phyloP scores from a whole-genome alignment of 2,888 invertebrate species.

The Rosalia funebris region DNA sequence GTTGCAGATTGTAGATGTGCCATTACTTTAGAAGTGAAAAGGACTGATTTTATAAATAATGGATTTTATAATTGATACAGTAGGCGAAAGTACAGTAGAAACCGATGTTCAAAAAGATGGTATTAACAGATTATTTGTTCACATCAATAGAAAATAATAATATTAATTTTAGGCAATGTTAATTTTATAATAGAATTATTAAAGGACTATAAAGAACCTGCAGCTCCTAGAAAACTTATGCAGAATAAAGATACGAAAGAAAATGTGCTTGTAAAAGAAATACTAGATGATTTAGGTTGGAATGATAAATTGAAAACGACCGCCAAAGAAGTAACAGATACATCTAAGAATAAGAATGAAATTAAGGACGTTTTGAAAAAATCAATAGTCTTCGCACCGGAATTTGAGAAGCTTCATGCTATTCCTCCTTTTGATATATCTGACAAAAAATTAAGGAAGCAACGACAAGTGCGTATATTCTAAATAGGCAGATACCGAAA shows the following conservation, averaged over 20 bases:
- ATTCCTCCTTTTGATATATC: constrained; percentile 71
- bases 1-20: too few relatives aligned
- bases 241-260: constrained; percentile 20
- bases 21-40: too few relatives aligned
- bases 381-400: constrained; percentile 70
- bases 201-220: constrained; percentile 41
- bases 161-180: constrained; percentile 7
- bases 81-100: background rate
- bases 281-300: constrained; percentile 37
- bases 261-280: constrained; percentile 29
- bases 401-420: constrained; percentile 70
- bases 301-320: constrained; percentile 25
- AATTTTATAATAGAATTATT: constrained; percentile 41
- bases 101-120: background rate
- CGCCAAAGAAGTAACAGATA: constrained; percentile 58
- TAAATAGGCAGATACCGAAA: background rate
- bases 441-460: constrained; percentile 68
- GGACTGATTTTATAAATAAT: too few relatives aligned
- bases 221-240: background rate
- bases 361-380: constrained; percentile 71
- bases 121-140: background rate
- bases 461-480: constrained; percentile 65
- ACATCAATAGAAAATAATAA: background rate
- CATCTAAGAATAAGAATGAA: constrained; percentile 55
- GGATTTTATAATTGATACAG: constrained; percentile 6